phyloP scores from a whole-genome alignment of 2,888 invertebrate genomes.

The Brassicogethes aeneus region DNA sequence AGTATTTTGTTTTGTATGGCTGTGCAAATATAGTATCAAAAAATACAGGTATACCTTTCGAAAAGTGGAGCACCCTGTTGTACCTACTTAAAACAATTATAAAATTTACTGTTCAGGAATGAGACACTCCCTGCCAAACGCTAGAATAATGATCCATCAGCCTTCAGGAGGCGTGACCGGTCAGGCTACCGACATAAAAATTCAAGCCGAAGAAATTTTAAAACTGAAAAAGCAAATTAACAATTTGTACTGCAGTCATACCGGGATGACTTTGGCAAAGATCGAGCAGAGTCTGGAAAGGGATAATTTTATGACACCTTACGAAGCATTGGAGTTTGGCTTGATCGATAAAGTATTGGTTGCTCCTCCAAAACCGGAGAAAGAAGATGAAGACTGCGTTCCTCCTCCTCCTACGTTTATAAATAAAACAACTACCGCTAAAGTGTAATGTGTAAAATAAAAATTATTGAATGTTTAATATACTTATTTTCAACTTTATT shows the following conservation, averaged over 20 bases:
- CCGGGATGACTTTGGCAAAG: conserved; percentile 54
- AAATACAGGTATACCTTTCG: no score
- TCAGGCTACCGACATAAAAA: conserved; percentile 95
- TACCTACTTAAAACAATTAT: no score
- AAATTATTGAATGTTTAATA: no score
- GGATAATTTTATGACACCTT: conserved; percentile 86
- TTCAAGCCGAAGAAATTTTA: conserved; percentile 93
- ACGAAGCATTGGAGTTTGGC: conserved; percentile 85
- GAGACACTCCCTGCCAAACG: conserved; percentile 91
- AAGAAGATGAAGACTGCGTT: background rate
- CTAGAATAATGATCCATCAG: conserved; percentile 96
- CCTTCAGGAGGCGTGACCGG: conserved; percentile 84
- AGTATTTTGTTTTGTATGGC: no score
- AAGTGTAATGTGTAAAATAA: no score
- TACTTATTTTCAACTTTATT: no score
- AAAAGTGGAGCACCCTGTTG: no score
- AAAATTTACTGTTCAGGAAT: no score
- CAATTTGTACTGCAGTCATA: conserved; percentile 81
- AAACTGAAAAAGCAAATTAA: conserved; percentile 86
- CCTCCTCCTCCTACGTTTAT: background rate
- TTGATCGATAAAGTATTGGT: conserved; percentile 79
- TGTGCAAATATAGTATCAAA: no score
- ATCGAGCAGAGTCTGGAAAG: conserved; percentile 77
- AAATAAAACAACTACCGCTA: no score
- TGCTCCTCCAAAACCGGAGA: conserved; percentile 16